Base-by-base conservation (phyloP, 2,888 invertebrate species). In the Meteorus cinctellus region DNA sequence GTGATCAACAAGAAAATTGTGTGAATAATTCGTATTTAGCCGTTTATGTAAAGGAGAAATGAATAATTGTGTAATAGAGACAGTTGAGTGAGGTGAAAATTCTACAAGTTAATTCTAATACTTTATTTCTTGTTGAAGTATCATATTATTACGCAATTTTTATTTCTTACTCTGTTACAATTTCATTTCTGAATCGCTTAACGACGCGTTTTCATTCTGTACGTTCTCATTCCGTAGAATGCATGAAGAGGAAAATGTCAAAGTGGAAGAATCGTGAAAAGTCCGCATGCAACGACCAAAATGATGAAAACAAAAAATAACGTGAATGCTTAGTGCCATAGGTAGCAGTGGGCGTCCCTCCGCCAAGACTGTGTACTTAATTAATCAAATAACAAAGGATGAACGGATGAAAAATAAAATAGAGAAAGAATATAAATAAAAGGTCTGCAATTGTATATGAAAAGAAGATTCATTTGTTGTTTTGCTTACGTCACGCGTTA, bases 241-340 rank as follows among this genome's bases (percentile, higher is more conserved):
- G n/a, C 27, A 2, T n/a, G 41, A 24, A 41, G 6, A 74, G 71
- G 68, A 73, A 76, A 55, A 75, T 77, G 1, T 29, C 4, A n/a
- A 41, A 75, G 65, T 65, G 59, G 67, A 70, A 77, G 62, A 69
- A 66, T 34, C 36, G 68, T 19, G 63, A 76, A 66, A 63, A 72
- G 76, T 69, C 78, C 77, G 78, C 74, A 78, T 24, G 75, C 70
- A 74, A 78, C 73, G 71, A 74, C 62, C 62, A 76, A 29, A 48
- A 48, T 45, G 14, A 45, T 5, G 16, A 55, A 24, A 55, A 74
- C 74, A 77, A 72, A 76, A 84, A 84, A 83, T 81, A 80, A 86
- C 87, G 88, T 89, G 89, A 89, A 89, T 89, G 89, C 85, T 87
- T 87, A 87, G 89, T 89, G 89, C 89, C 89, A 89, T 89, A 89